These are phyloP conservation scores for Parasteatoda lunata DNA, from an alignment of 2,888 invertebrate genomes.

Conservation along the genomic window DNA sequence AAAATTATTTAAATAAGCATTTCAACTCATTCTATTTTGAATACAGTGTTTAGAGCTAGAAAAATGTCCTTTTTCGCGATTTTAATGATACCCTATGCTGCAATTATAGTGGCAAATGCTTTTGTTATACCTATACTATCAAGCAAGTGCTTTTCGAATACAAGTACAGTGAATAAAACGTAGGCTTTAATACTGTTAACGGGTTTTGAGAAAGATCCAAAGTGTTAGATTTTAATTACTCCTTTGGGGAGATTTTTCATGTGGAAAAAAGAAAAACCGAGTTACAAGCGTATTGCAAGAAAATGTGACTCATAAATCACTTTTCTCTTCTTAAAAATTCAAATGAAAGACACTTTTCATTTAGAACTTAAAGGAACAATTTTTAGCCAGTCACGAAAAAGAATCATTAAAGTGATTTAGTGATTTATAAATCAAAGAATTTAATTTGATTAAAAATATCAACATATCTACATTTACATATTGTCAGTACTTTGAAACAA, in stretches of 20 bases:
- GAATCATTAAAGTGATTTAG: too few relatives aligned
- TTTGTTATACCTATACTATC: constrained; percentile 30
- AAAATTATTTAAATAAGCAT: constrained; percentile 50
- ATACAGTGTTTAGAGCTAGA: constrained; percentile 31
- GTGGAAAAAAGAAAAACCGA: background rate
- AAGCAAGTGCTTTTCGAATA: constrained; percentile 10
- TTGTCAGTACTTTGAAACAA: too few relatives aligned
- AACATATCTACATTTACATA: too few relatives aligned
- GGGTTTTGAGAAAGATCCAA: constrained; percentile 10
- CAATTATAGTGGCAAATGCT: constrained; percentile 34
- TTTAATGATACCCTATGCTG: constrained; percentile 44
- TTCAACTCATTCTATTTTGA: constrained; percentile 11
- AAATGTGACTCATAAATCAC: constrained; percentile 26
- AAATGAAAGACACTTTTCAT: too few relatives aligned
- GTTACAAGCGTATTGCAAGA: background rate
- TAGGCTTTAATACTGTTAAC: constrained; percentile 36
- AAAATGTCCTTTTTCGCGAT: constrained; percentile 27
- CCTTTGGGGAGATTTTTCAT: background rate
- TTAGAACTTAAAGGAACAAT: too few relatives aligned
- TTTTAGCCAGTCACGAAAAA: too few relatives aligned
- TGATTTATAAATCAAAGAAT: too few relatives aligned
- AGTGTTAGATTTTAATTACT: constrained; percentile 49
- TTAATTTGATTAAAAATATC: too few relatives aligned
- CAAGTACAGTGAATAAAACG: background rate
- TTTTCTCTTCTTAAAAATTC: constrained; percentile 3